Conservation (phyloP, 2,888 invertebrate genomes). For the Ormyrus nitidulus region DNA sequence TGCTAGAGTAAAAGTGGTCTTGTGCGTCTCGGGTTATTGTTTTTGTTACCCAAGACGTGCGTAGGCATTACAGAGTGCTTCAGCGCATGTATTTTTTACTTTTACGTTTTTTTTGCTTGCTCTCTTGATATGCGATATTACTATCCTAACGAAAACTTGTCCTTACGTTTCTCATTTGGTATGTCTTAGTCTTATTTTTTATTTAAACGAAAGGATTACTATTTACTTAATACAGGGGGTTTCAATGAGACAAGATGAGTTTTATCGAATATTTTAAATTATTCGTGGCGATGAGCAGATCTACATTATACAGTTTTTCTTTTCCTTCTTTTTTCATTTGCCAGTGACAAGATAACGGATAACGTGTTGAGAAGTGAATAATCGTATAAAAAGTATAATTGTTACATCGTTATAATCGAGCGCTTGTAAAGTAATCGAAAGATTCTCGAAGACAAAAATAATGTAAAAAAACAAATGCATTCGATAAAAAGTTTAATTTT, state of each 20-base stretch:
- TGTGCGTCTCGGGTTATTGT: conserved; percentile 65
- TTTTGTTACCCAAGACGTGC: conserved; percentile 65
- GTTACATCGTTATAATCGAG: conserved; percentile 58
- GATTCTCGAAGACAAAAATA: conserved; percentile 51
- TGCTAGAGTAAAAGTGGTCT: conserved; percentile 74
- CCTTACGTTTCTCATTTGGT: conserved; percentile 74
- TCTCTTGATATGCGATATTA: conserved; percentile 74
- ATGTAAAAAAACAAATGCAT: conserved; percentile 2
- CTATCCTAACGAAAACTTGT: conserved; percentile 72
- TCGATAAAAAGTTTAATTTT: background rate
- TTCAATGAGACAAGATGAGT: conserved; percentile 65
- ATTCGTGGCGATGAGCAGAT: conserved; percentile 69
- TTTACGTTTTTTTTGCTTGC: conserved; percentile 60
- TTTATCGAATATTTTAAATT: conserved; percentile 63
- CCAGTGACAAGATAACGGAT: conserved; percentile 54
- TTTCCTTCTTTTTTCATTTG: conserved; percentile 53
- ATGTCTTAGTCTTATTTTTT: conserved; percentile 74
- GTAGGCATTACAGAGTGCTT: conserved; percentile 73
- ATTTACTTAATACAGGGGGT: conserved; percentile 63
- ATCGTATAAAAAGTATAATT: conserved; percentile 51
- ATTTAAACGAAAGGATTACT: conserved; percentile 63
- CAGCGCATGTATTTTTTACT: conserved; percentile 65
- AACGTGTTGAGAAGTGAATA: conserved; percentile 43
- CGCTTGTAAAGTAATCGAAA: conserved; percentile 68
- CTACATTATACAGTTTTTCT: conserved; percentile 56